phyloP scores from a whole-genome alignment of 2,888 invertebrate species.

The Calameuta pallipes region DNA sequence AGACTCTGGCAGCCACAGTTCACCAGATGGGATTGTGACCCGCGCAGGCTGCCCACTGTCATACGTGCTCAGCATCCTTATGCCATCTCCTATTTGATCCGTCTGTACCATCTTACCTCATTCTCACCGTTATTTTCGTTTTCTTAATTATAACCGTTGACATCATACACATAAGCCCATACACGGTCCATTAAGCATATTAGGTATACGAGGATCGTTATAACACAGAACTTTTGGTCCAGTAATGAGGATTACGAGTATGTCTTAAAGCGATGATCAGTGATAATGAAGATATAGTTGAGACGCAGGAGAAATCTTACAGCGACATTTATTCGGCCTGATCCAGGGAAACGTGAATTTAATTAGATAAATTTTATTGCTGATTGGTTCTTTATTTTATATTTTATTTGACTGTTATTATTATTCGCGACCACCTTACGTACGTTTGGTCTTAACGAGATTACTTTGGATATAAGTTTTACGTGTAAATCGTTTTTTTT shows the following conservation, averaged over 20 bases:
- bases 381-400: background rate
- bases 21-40: conserved; percentile 63
- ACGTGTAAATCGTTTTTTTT: too few species aligned
- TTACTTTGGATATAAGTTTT: background rate
- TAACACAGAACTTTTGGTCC: background rate
- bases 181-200: background rate
- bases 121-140: background rate
- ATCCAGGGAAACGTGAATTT: background rate
- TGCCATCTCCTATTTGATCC: conserved; percentile 16
- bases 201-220: background rate
- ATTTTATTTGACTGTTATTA: background rate
- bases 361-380: background rate
- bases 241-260: background rate
- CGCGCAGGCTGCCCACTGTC: conserved; percentile 51
- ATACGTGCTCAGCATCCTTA: conserved; percentile 56
- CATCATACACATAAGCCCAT: conserved; percentile 13
- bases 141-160: background rate
- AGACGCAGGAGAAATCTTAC: background rate
- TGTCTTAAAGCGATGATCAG: background rate
- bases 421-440: background rate
- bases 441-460: background rate
- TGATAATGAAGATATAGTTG: background rate
- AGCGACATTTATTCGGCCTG: background rate
- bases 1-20: conserved; percentile 40
- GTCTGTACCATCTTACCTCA: background rate